Evolutionary conservation across 2,888 invertebrate species (phyloP), one percentile per base, ranked within the genome.

Genomic region (Coronaproctus castanopsis): DNA sequence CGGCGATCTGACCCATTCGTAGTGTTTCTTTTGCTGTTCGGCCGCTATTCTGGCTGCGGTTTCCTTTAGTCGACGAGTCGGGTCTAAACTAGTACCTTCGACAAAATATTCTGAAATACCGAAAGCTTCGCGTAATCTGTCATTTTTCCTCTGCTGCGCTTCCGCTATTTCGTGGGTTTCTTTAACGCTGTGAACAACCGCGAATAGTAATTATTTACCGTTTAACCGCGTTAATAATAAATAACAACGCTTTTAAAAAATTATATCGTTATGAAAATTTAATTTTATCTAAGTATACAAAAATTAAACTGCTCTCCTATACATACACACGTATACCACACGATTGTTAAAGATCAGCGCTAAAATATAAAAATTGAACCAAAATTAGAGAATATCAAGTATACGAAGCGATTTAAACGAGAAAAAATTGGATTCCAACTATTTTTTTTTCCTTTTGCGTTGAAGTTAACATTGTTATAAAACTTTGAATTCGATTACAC

Each of bases 131-230:
- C 92, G 82, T 62, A 96, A 76, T 60, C 85, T 82, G 1, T 88
- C 88, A 77, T 96, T 96, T 74, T 95, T 95, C 73, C 90, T 88
- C 69, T 89, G 87, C 71, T 93, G 93, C 22, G 95, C 93, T 72
- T 91, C 91, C 1, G 96, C 95, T 64, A 92, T 82, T 73, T 93
- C 90, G 76, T 97, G 96, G 54, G 92, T 93, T 71, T 93, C 95
- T 63, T 87, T 87, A 63, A 90, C 90, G 74, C 91, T 91, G 75
- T 14, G 72, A 71, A 58, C 64, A 24, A 36, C n/a, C n/a, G n/a
- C n/a, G n/a, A n/a, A n/a, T n/a, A n/a, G n/a, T n/a, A n/a, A n/a
- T n/a, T n/a, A n/a, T n/a, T n/a, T n/a, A n/a, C n/a, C n/a, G n/a
- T n/a, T n/a, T n/a, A n/a, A n/a, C n/a, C n/a, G n/a, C n/a, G n/a